A percentile compares a stretch with the other conserved stretches of the same genome.
phyloP scores from a whole-genome alignment of 2,113 vertebrate genomes.

The Pantherophis guttatus region DNA sequence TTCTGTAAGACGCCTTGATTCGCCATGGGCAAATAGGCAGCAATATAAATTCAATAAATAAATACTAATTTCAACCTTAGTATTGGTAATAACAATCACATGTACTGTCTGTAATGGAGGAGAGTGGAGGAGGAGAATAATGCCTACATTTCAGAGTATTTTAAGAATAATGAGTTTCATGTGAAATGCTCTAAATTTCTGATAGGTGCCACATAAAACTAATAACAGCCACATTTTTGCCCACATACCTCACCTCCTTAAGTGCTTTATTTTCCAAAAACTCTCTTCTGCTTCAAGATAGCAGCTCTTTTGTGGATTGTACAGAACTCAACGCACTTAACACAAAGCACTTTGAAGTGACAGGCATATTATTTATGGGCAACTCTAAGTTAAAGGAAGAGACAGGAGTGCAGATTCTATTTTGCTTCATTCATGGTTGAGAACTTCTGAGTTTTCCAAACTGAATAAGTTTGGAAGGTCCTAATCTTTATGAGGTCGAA shows the following conservation, averaged over 20 bases:
- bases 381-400: not conserved
- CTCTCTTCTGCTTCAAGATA: not conserved
- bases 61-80: not conserved
- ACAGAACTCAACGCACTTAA: not conserved
- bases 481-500: not conserved
- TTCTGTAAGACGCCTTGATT: too few relatives aligned
- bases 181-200: not conserved
- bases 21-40: too few relatives aligned
- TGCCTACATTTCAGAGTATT: not conserved
- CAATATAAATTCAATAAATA: too few relatives aligned
- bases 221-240: not conserved
- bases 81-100: not conserved
- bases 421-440: not conserved
- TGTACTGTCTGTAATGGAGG: not conserved
- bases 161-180: not conserved
- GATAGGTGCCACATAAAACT: not conserved
- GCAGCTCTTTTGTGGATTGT: not conserved
- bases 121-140: not conserved
- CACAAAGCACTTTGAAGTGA: not conserved
- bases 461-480: not conserved
- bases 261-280: not conserved
- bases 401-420: not conserved
- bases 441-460: not conserved
- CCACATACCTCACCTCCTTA: not conserved
- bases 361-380: fast-evolving